Evolutionary conservation across 2,113 vertebrate genomes (phyloP).

Genomic region (Pseudorectes ferrugineus): DNA sequence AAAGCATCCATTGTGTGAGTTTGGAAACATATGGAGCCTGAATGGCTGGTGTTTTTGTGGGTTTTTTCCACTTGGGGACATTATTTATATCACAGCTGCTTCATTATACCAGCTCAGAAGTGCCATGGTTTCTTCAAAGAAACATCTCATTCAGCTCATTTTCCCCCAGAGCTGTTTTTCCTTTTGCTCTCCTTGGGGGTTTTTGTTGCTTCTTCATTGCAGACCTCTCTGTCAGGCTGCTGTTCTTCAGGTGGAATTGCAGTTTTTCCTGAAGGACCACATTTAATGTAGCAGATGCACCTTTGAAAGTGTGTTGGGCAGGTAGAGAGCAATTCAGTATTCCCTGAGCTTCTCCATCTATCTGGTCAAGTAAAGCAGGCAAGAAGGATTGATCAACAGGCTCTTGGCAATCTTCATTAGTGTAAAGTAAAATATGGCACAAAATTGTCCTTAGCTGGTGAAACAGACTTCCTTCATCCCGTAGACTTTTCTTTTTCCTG

Average conservation of each 20-base stretch:
- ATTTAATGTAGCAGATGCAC: neutral
- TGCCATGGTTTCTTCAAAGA: neutral
- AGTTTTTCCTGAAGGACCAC: neutral
- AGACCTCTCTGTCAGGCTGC: neutral
- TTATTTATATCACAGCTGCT: neutral
- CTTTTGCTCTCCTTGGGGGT: neutral
- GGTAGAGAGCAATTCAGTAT: neutral
- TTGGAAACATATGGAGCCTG: neutral
- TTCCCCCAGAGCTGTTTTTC: neutral
- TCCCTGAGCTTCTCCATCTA: neutral
- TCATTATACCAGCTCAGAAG: neutral
- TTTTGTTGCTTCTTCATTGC: neutral
- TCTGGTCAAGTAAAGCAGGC: neutral
- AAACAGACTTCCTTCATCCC: neutral
- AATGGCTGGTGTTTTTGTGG: neutral
- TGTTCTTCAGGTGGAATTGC: neutral
- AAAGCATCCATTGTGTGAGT: neutral
- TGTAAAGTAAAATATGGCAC: neutral
- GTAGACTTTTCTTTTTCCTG: neutral
- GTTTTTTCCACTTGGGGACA: neutral
- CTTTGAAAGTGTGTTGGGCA: neutral
- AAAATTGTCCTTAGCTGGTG: neutral
- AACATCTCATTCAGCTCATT: neutral
- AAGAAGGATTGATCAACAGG: neutral
- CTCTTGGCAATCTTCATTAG: neutral